Percentiles rank a stretch among this genome's conserved stretches.
phyloP scores from a whole-genome alignment of 2,888 invertebrate genomes.

The Hirtodrosophila alboralis region DNA sequence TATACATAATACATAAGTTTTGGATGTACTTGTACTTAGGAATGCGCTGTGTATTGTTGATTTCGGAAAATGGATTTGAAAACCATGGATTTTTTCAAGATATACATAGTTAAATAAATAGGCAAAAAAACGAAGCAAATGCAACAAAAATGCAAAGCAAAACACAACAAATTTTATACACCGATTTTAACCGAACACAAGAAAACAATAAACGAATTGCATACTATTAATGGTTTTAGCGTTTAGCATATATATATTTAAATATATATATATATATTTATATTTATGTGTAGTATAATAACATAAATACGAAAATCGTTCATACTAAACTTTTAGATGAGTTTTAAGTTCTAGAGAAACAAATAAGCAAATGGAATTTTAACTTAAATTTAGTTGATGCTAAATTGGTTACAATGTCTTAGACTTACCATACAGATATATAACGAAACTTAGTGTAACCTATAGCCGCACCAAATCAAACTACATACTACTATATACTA shows the following conservation, averaged over 20 bases:
- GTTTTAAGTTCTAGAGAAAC: conserved; percentile 49
- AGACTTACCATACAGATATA: conserved; percentile 10
- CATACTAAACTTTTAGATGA: conserved; percentile 62
- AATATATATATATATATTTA: conserved; percentile 32
- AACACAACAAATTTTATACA: conserved; percentile 78
- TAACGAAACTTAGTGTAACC: conserved; percentile 14
- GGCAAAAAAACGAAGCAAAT: conserved; percentile 33
- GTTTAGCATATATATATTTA: conserved; percentile 17
- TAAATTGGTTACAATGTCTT: conserved; percentile 12
- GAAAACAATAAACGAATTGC: conserved; percentile 56
- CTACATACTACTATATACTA: conserved; percentile 1
- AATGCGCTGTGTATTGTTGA: conserved; percentile 56
- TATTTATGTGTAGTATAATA: conserved; percentile 36
- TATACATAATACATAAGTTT: conserved; percentile 53
- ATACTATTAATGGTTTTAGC: conserved; percentile 67
- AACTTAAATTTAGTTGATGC: conserved; percentile 17
- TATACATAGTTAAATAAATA: conserved; percentile 22
- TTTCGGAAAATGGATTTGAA: conserved; percentile 58
- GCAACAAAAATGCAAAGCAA: conserved; percentile 40
- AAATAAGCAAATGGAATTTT: conserved; percentile 16
- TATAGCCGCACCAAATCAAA: conserved; percentile 21
- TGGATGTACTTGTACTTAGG: conserved; percentile 57
- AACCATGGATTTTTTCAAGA: conserved; percentile 48
- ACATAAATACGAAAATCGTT: conserved; percentile 27
- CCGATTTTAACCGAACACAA: conserved; percentile 72